Base-by-base conservation (phyloP, 2,888 invertebrate species). In the Drosophila crucigera region DNA sequence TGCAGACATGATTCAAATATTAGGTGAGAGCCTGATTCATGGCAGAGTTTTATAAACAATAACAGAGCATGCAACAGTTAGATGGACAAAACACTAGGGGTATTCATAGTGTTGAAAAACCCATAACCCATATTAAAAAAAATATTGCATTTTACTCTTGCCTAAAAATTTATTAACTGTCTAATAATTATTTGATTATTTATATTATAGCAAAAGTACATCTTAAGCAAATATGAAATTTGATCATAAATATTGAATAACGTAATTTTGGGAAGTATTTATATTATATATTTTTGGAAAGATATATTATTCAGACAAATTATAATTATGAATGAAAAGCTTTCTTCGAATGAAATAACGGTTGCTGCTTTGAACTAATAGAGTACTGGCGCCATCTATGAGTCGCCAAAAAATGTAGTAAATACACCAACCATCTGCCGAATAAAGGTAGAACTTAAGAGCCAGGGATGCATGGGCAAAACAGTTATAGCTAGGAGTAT, bases 41-140 rank as follows among this genome's bases (percentile, higher is more conserved):
- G 4, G 7, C 54, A 50, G 43, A n/a, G 25, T 35, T 50, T 59
- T 52, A 54, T 62, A 80, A 84, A 84, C 78, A 86, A 70, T 73
- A 83, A 73, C 81, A 80, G 55, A 66, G 60, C 69, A 82, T 73
- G 82, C 84, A 84, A 84, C 84, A 84, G 84, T 74, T 89, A 43
- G 70, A 59, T 55, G 56, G 7, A 9, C 14, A 25, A 14, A 50
- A 28, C 14, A 54, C 37, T 53, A 22, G 33, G 60, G 49, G 31
- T 49, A 52, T 58, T 70, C 60, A 7, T 1, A 14, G 16, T 22
- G 9, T 10, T 39, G 7, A 4, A 16, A 28, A 4, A n/a, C 28
- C 28, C 28, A 28, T 7, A 16, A 16, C 3, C 11, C 43, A 30
- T 30, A 30, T 6, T 11, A 30, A 11, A 14, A 4, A 50, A 2